Evolutionary conservation across 2,797 vertebrate genomes (phyloP).

Genomic region (Neosilurus hyrtlii): DNA sequence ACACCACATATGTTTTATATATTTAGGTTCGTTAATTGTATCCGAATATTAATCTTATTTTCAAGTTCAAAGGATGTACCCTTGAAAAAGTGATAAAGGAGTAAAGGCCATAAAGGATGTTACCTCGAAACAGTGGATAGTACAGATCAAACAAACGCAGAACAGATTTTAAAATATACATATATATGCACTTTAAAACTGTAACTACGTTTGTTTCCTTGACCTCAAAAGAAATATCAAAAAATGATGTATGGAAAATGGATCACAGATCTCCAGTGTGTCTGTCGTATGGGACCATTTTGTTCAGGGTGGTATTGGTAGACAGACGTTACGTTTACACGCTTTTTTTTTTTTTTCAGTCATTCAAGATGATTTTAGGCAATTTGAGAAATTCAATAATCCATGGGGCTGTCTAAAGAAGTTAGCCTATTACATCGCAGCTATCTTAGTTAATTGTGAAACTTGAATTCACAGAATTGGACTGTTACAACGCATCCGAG

Average conservation of each 20-base stretch:
- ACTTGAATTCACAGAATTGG: slow-evolving; percentile 57
- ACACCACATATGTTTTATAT: slow-evolving; percentile 27
- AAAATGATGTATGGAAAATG: slow-evolving; percentile 39
- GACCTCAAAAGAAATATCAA: slow-evolving; percentile 38
- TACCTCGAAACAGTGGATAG: slow-evolving; percentile 33
- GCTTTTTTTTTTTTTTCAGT: neutral
- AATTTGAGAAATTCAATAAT: slow-evolving; percentile 17
- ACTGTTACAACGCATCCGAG: slow-evolving; percentile 60
- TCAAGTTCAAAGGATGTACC: slow-evolving; percentile 22
- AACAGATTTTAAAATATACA: neutral
- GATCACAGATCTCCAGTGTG: slow-evolving; percentile 38
- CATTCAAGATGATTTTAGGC: slow-evolving; percentile 1
- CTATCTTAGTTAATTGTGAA: slow-evolving; percentile 39
- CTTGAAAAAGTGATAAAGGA: slow-evolving; percentile 34
- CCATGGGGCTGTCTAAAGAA: slow-evolving; percentile 29
- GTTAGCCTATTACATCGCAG: slow-evolving; percentile 27
- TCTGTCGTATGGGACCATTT: slow-evolving; percentile 37
- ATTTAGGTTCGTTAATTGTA: neutral
- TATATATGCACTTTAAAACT: slow-evolving; percentile 55
- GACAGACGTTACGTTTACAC: slow-evolving; percentile 26
- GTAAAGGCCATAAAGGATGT: slow-evolving; percentile 46
- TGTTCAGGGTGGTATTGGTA: slow-evolving; percentile 27
- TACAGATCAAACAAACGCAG: neutral
- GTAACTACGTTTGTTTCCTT: slow-evolving; percentile 45
- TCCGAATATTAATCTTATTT: slow-evolving; percentile 4